Evolutionary conservation across 1,140 invertebrate genomes (phyloP).

Genomic region (Teleogryllus occipitalis): DNA sequence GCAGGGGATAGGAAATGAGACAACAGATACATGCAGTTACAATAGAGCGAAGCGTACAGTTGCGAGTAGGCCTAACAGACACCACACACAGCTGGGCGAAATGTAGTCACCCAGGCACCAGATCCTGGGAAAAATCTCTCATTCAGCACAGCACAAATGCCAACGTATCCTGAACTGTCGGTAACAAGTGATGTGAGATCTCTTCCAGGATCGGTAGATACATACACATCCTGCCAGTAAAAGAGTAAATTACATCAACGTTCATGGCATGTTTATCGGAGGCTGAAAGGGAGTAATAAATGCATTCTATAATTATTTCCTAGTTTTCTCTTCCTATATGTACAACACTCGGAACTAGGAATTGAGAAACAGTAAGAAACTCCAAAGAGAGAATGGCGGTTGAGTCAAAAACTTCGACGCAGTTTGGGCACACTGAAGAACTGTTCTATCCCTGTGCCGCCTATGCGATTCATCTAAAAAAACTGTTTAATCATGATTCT

Average conservation of each 20-base stretch:
- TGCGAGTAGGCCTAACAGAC: too few species aligned
- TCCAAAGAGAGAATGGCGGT: neutral
- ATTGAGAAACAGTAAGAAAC: neutral
- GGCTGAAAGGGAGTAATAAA: neutral
- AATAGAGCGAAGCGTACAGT: too few species aligned
- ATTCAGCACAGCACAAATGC: too few species aligned
- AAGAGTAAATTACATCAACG: neutral
- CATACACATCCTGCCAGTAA: neutral
- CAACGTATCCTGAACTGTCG: too few species aligned
- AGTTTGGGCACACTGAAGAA: neutral
- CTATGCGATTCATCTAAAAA: neutral
- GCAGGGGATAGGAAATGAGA: too few species aligned
- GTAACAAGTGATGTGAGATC: neutral
- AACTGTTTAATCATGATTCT: neutral
- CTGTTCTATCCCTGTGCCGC: neutral
- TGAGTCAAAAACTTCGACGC: neutral
- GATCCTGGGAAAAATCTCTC: too few species aligned
- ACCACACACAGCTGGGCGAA: too few species aligned
- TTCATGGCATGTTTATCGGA: neutral
- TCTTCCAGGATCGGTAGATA: neutral
- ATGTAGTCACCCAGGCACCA: too few species aligned
- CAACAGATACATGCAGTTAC: too few species aligned
- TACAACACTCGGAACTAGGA: neutral
- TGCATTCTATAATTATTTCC: neutral
- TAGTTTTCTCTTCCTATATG: neutral